phyloP scores from a whole-genome alignment of 2,888 invertebrate species.

The Molorchus minor region DNA sequence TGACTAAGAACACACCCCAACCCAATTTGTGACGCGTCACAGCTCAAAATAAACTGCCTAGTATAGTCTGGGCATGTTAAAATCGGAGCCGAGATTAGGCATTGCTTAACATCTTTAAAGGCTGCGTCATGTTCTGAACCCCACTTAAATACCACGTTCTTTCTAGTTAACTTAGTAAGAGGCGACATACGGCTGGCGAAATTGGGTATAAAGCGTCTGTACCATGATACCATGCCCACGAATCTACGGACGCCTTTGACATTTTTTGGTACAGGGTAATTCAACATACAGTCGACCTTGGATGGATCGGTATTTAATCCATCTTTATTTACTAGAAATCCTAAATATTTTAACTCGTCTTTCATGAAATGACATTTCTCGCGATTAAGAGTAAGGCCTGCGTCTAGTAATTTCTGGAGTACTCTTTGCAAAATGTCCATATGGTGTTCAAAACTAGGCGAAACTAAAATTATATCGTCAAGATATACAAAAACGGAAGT shows the following conservation, averaged over 20 bases:
- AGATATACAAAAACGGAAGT: not conserved
- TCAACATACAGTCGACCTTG: not conserved
- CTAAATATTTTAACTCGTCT: not conserved
- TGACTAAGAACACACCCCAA: not conserved
- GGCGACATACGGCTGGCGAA: not conserved
- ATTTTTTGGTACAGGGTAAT: not conserved
- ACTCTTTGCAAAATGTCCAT: not conserved
- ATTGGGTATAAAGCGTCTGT: not conserved
- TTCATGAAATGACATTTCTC: not conserved
- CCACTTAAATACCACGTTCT: not conserved
- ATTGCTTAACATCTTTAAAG: conserved; percentile 7
- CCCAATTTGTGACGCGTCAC: not conserved
- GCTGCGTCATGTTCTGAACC: not conserved
- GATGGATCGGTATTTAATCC: not conserved
- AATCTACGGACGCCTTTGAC: not conserved
- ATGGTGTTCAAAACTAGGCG: not conserved
- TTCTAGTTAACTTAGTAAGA: not conserved
- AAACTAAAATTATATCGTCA: not conserved
- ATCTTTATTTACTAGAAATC: not conserved
- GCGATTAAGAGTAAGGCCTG: not conserved
- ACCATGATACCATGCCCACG: not conserved
- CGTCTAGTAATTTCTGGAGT: not conserved
- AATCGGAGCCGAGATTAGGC: not conserved
- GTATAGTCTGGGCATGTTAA: conserved; percentile 1
- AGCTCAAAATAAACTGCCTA: not conserved